Conservation (phyloP, 2,113 vertebrate genomes). For the Cnemophilus loriae region DNA sequence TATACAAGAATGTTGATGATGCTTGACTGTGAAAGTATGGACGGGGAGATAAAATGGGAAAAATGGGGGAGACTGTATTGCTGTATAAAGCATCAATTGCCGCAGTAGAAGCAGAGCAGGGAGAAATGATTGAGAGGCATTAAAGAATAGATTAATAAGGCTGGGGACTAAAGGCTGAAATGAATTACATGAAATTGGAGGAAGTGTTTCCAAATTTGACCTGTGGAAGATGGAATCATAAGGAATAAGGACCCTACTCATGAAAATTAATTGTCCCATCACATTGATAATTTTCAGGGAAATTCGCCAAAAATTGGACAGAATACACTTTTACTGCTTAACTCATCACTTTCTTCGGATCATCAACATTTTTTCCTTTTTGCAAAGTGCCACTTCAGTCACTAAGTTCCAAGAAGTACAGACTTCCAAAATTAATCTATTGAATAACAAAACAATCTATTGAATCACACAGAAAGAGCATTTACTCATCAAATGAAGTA, state of each 20-base stretch:
- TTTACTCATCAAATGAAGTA: neutral
- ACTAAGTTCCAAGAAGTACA: neutral
- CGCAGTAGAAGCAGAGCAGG: constrained; percentile 5
- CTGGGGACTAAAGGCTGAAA: constrained; percentile 47
- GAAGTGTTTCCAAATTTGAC: constrained; percentile 53
- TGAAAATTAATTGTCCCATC: constrained; percentile 60
- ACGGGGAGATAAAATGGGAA: neutral
- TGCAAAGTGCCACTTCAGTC: neutral
- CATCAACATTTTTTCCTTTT: constrained; percentile 4
- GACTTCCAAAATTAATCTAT: neutral
- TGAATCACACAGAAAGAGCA: neutral
- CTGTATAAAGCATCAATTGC: constrained; percentile 18
- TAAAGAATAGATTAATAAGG: constrained; percentile 69
- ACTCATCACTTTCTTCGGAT: constrained; percentile 31
- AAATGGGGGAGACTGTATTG: neutral
- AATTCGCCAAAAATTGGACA: constrained; percentile 36
- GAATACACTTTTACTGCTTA: constrained; percentile 35
- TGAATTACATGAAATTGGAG: constrained; percentile 57
- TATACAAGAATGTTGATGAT: neutral
- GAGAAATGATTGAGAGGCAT: constrained; percentile 58
- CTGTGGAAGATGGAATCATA: constrained; percentile 52
- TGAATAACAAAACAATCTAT: neutral
- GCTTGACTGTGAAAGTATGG: neutral
- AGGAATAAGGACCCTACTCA: constrained; percentile 43
- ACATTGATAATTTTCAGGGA: constrained; percentile 56